Percentiles rank a stretch among this genome's conserved stretches.
phyloP scores from a whole-genome alignment of 35 echinoderm and acorn worm genomes.

The Amphiura filiformis region DNA sequence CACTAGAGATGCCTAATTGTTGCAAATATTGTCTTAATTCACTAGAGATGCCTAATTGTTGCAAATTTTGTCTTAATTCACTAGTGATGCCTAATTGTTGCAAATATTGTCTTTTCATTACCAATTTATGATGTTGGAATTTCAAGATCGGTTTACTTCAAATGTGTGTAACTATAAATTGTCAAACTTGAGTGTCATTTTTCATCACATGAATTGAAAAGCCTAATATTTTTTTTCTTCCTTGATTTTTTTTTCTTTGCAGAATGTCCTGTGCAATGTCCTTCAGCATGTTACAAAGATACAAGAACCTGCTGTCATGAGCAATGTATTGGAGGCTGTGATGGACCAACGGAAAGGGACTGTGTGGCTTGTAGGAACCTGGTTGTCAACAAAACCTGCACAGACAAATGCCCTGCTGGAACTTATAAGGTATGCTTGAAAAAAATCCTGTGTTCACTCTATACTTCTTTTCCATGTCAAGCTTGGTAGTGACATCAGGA shows the following conservation, averaged over 20 bases:
- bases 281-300: constrained; percentile 16
- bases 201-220: neutral
- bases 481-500: neutral
- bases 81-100: no score
- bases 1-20: no score
- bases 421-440: constrained; percentile 52
- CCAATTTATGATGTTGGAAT: no score
- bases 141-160: neutral
- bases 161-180: neutral
- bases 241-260: constrained; percentile 16
- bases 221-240: neutral
- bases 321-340: constrained; percentile 73
- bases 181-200: neutral
- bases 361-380: constrained; percentile 65
- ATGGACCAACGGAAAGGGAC: constrained; percentile 32
- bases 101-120: no score
- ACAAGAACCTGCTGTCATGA: constrained; percentile 46
- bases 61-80: no score
- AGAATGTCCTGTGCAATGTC: constrained; percentile 56
- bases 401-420: constrained; percentile 39
- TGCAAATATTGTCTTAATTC: no score
- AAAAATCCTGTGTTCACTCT: neutral
- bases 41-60: no score
- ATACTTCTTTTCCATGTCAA: neutral
- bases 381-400: constrained; percentile 33